Base-by-base conservation (phyloP, 2,113 vertebrate genomes). In the Fulmarus glacialis region DNA sequence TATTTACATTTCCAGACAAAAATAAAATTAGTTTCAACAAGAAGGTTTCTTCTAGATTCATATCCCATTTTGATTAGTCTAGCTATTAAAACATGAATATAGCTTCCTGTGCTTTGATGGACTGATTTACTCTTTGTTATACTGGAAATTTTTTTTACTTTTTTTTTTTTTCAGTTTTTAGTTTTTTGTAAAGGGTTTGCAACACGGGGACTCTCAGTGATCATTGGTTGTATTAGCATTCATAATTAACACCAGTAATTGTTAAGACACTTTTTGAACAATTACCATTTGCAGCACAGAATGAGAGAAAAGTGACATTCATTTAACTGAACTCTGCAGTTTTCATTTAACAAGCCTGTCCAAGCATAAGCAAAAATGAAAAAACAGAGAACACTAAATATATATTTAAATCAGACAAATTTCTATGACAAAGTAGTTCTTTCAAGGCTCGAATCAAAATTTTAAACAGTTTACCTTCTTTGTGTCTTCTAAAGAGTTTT, bases 401-500 rank as follows among this genome's bases (percentile, higher is more conserved):
- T 43, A 70, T 77, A 95, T 97, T 97, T 89, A 97, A 98, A 97
- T 90, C 90, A 93, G 94, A 85, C 55, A 90, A 94, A 92, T 90
- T 92, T 80, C 74, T 91, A 45, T 81, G 96, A 95, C 73, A 97
- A 89, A 95, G 89, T 95, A 74, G 60, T 94, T 96, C 83, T 96
- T 91, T 82, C 93, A 96, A 29, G n/a, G 83, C 86, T 97, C 2
- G 4, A 67, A 98, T 98, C 77, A 97, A 98, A 96, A 96, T 97
- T 95, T 97, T 94, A 86, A 98, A 84, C 96, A 97, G 98, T 98
- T 97, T 97, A 89, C 96, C 88, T 97, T 97, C 96, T 97, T 96
- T 95, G 93, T 95, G 83, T 94, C 97, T 97, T 97, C 94, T 96
- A n/a, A 83, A 96, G 98, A 98, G 97, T 98, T 98, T 97, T 97